Evolutionary conservation across 2,888 invertebrate genomes (phyloP).

Genomic region (Eupithecia dodoneata): DNA sequence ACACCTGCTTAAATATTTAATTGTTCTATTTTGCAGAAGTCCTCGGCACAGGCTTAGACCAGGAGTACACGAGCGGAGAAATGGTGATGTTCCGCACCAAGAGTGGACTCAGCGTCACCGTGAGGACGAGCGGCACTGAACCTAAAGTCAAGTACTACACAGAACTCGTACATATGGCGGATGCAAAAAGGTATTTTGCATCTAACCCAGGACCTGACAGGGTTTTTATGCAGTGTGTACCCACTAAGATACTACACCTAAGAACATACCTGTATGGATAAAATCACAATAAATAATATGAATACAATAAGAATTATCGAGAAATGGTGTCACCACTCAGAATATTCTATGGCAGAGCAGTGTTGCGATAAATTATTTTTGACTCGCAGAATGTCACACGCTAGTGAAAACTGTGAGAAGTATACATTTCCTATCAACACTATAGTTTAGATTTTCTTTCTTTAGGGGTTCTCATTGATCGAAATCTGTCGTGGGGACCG

Average conservation of each 20-base stretch:
- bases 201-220: too few species aligned
- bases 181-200: constrained; percentile 55
- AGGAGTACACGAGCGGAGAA: constrained; percentile 85
- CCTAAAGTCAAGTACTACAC: constrained; percentile 99
- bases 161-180: constrained; percentile 88
- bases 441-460: not conserved
- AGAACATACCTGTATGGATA: too few species aligned
- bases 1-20: not conserved
- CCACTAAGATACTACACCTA: too few species aligned
- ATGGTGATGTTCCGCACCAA: constrained; percentile 98
- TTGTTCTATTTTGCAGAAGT: constrained; percentile 54
- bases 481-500: too few species aligned
- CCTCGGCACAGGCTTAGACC: constrained; percentile 75
- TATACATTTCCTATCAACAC: not conserved
- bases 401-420: not conserved
- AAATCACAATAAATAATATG: too few species aligned
- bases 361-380: not conserved
- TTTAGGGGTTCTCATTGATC: too few species aligned
- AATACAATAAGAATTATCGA: too few species aligned
- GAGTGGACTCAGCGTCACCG: constrained; percentile 93
- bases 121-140: constrained; percentile 99
- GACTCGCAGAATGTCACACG: not conserved
- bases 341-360: too few species aligned
- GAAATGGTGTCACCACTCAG: too few species aligned
- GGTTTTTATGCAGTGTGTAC: too few species aligned